Base-by-base conservation (phyloP, 2,888 invertebrate genomes). In the Lasioglossum morio region DNA sequence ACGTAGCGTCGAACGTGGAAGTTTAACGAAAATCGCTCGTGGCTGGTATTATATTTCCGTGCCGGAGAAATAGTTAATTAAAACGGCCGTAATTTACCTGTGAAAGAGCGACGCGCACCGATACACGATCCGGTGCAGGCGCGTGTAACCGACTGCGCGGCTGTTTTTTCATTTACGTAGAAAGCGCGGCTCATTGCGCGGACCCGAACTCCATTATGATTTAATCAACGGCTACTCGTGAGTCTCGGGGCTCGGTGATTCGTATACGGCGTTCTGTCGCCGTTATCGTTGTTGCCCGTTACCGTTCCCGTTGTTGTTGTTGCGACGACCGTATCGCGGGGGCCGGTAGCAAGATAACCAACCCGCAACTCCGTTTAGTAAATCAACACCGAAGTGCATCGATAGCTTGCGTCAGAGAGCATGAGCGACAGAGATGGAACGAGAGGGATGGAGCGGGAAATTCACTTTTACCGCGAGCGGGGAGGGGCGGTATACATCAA, bases 401-500 rank as follows among this genome's bases (percentile, higher is more conserved):
- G 86, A 81, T 73, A 74, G 53, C 72, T 5, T 16, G 37, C 53
- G 10, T 53, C 53, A 23, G 53, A n/a, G 53, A 53, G n/a, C 3
- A 3, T 4, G n/a, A 10, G 23, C 8, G 53, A 23, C 23, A 4
- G 53, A 53, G 23, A 23, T 2, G 8, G 8, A 53, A 3, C 8
- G 23, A 53, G 23, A 23, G 53, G 53, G n/a, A n/a, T 10, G 53
- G 10, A 80, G 82, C 86, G 46, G 46, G 46, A 86, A 84, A 88
- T 89, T 90, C 89, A 88, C 90, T 83, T 85, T 86, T 86, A 84
- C 74, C 79, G 37, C 76, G 72, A 66, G 43, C 16, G 30, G 57
- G 23, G 66, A n/a, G 34, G 34, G 34, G 34, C 76, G 48, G 70
- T 85, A 86, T 88, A 84, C 76, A 89, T 82, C 84, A 84, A 77